phyloP scores from a whole-genome alignment of 2,797 vertebrate genomes.

The Hydrocynus forskahlii region DNA sequence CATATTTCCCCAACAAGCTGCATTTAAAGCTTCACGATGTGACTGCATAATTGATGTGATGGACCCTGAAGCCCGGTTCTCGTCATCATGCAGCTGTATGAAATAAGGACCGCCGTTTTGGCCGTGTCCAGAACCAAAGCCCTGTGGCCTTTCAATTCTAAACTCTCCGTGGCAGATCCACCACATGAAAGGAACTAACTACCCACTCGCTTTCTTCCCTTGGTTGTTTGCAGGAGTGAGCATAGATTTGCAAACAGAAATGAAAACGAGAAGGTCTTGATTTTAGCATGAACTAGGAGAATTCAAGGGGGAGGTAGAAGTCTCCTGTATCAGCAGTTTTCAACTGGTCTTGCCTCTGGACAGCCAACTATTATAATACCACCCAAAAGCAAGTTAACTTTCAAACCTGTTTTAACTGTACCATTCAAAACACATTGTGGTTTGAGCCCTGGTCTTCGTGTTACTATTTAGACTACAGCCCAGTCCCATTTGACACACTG shows the following conservation, averaged over 20 bases:
- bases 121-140: neutral
- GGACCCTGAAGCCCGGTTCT: constrained; percentile 19
- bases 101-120: constrained; percentile 27
- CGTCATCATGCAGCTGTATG: constrained; percentile 21
- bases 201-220: neutral
- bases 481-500: too few species aligned
- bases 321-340: neutral
- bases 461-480: too few species aligned
- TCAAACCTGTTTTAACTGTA: neutral
- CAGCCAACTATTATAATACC: neutral
- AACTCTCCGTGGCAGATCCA: neutral
- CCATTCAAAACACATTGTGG: neutral
- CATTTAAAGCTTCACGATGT: constrained; percentile 33
- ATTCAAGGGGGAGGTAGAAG: neutral
- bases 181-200: constrained; percentile 3
- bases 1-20: constrained; percentile 34
- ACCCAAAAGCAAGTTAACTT: neutral
- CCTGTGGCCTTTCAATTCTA: neutral
- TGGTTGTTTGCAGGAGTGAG: neutral
- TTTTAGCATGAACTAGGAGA: neutral
- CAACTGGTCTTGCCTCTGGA: neutral
- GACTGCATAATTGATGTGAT: constrained; percentile 51
- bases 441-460: too few species aligned
- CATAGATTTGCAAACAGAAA: neutral
- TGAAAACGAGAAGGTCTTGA: neutral